Conservation (phyloP, 2,113 vertebrate species). For the Grus americana region DNA sequence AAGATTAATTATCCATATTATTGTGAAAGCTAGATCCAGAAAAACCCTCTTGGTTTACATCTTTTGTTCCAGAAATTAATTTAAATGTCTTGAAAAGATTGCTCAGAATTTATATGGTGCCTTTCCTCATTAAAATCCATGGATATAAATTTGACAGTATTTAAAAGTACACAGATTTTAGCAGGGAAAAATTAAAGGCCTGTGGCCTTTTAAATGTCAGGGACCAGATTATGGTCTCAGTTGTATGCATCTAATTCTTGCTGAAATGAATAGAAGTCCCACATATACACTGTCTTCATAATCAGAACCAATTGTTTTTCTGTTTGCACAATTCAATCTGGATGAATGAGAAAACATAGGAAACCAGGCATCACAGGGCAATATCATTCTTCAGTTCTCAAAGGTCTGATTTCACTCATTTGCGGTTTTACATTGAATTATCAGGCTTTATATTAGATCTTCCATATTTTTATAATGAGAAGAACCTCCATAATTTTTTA, state of each 20-base stretch:
- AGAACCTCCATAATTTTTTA: background rate
- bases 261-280: conserved; percentile 11
- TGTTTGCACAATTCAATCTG: background rate
- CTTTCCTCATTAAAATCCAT: conserved; percentile 53
- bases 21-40: conserved; percentile 60
- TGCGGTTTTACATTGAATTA: background rate
- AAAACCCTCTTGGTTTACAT: conserved; percentile 33
- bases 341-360: background rate
- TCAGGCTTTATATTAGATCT: background rate
- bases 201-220: conserved; percentile 29
- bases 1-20: conserved; percentile 62
- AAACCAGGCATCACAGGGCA: background rate
- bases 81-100: conserved; percentile 51
- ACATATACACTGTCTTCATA: background rate
- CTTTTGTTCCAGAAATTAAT: conserved; percentile 66
- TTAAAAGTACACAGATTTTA: conserved; percentile 48
- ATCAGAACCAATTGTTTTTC: conserved; percentile 47
- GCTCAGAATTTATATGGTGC: conserved; percentile 46
- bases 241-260: background rate
- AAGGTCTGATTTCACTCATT: background rate
- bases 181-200: conserved; percentile 1
- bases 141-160: conserved; percentile 21
- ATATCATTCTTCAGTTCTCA: background rate
- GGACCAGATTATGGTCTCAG: background rate
- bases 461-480: background rate